Evolutionary conservation across 1,140 invertebrate species (phyloP), one percentile per base, ranked within the genome.

Genomic region (Sipha flava): DNA sequence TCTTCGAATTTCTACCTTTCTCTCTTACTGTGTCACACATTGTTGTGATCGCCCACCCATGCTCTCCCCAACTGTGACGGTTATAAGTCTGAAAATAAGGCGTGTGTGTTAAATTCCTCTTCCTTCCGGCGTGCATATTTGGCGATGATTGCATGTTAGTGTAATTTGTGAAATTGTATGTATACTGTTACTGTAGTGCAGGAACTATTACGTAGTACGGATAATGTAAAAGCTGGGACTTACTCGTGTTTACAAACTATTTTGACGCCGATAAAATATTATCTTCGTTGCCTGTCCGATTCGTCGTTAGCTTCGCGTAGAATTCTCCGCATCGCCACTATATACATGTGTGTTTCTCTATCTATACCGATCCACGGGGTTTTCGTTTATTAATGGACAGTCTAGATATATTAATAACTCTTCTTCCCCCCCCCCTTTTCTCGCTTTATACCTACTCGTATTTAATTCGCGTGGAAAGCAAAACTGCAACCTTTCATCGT

Each of bases 251-350:
- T 40, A 23, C 59, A 37, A 37, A 37, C 21, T 57, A 26, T 57
- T 75, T 57, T 57, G n/a, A 57, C 34, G 72, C 49, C 72, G 31
- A 40, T 75, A 75, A 75, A 75, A 75, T 75, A 75, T 75, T 57
- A 54, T 47, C 34, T 75, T 4, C 47, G 21, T 66, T 23, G 31
- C 34, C 62, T 40, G 62, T 18, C 49, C 34, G 3, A 34, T 40
- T 57, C 21, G 34, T 37, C 31, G 34, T 57, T 73, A 57, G 9
- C 47, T 45, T 31, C 40, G 26, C 23, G 10, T 21, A 29, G 31
- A 34, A 18, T 31, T 52, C 23, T 9, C 29, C 10, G 2, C n/a
- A 31, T 23, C n/a, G 10, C 62, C 18, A 7, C 31, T 59, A n/a
- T n/a, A n/a, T n/a, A n/a, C n/a, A n/a, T n/a, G n/a, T n/a, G n/a